phyloP scores from a whole-genome alignment of 2,113 vertebrate genomes.

The Planiliza haematocheilus region DNA sequence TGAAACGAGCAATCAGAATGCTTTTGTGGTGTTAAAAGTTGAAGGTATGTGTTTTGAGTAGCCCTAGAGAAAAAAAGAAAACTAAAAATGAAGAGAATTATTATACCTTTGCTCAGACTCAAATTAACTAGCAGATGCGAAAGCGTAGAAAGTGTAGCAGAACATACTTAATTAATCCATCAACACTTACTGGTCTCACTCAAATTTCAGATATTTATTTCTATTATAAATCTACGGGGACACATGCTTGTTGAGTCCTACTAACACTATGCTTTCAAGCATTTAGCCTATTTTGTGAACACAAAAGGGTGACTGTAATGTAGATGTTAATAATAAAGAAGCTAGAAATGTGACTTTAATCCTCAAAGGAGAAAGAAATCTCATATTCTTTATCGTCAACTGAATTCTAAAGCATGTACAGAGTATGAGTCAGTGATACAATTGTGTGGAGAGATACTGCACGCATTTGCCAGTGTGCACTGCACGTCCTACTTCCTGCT shows the following conservation, averaged over 20 bases:
- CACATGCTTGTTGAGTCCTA: not conserved
- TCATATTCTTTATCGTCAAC: conserved; percentile 5
- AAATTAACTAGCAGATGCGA: conserved; percentile 1
- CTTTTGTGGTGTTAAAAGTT: conserved; percentile 54
- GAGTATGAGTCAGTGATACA: not conserved
- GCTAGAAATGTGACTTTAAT: not conserved
- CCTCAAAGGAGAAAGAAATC: not conserved
- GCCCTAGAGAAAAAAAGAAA: not conserved
- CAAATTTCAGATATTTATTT: not conserved
- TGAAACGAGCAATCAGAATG: conserved; percentile 53
- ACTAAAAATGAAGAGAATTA: not conserved
- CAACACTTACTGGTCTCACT: not conserved
- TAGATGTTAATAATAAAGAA: not conserved
- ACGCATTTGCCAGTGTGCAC: not conserved
- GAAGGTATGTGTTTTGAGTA: conserved; percentile 26
- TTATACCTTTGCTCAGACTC: conserved; percentile 2
- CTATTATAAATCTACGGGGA: too few species aligned
- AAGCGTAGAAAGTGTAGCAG: conserved; percentile 17
- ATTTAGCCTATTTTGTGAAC: not conserved
- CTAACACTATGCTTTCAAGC: not conserved
- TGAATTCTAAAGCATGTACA: not conserved
- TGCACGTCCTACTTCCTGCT: not conserved
- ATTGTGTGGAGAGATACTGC: not conserved
- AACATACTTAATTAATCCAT: not conserved
- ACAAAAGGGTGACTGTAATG: too few species aligned